These are phyloP conservation scores for Alca torda DNA, from an alignment of 2,797 vertebrate species.

Conservation along the genomic window DNA sequence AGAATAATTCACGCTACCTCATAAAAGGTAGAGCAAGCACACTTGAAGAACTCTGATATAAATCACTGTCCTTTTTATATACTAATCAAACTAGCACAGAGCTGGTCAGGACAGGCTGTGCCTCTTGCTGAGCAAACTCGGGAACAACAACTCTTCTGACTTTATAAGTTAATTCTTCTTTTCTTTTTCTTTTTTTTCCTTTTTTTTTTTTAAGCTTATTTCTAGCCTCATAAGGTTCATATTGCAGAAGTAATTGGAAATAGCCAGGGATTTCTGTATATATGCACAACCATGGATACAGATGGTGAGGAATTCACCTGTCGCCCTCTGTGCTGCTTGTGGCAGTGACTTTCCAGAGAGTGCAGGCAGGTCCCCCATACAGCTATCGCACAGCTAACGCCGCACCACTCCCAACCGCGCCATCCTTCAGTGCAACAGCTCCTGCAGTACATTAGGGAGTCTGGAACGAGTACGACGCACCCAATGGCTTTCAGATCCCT, in stretches of 20 bases:
- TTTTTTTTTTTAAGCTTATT: not conserved
- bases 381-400: fast-evolving
- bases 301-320: not conserved
- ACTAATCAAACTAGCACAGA: not conserved
- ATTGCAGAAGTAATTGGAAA: not conserved
- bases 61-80: not conserved
- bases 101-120: not conserved
- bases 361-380: not conserved
- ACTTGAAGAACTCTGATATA: not conserved
- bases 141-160: not conserved
- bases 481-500: not conserved
- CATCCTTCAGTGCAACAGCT: not conserved
- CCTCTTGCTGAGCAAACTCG: not conserved
- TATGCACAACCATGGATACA: fast-evolving
- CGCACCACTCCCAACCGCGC: not conserved
- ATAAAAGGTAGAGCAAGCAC: not conserved
- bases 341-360: not conserved
- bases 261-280: not conserved
- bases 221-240: not conserved
- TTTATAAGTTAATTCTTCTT: not conserved
- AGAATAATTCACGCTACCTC: not conserved
- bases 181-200: not conserved
- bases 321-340: not conserved
- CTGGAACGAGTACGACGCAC: fast-evolving
- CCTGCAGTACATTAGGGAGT: fast-evolving